Evolutionary conservation across 2,888 invertebrate species (phyloP), one percentile per base, ranked within the genome.

Genomic region (Eilema caniola): DNA sequence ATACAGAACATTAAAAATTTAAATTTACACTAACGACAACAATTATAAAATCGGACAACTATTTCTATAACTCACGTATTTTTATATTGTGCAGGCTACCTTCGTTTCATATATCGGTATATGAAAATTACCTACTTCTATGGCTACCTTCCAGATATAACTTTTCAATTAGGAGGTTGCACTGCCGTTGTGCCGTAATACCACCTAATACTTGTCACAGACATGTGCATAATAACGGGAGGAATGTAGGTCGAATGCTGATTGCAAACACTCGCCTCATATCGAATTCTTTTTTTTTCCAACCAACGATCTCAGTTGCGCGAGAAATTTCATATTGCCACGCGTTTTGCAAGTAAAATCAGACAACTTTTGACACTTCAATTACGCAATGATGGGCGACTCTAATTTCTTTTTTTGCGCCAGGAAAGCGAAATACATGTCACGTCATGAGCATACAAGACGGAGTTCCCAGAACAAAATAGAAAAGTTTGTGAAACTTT

Each of bases 291-390:
- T 91, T 93, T 95, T n/a, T 95, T 94, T 94, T 90, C 89, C 90
- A 83, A 84, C 87, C 85, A 90, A 86, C 94, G 91, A 92, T 92
- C 88, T 89, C 92, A 90, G 87, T 83, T 85, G 89, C 90, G 92
- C 91, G 91, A 93, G 93, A 94, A 92, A 94, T 95, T 95, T 94
- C 93, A 94, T 93, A 94, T 92, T 90, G 90, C 90, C 88, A 90
- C 90, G 90, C 92, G 92, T 89, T 95, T 95, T 95, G 95, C 94
- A 95, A 95, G 95, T 95, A 92, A 95, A 95, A 95, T 95, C 94
- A 94, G 93, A 93, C 90, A 95, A 95, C 94, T 95, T 95, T 95
- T 95, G 95, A 95, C 95, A 95, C 94, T 94, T 93, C 95, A 95
- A 95, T 95, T 95, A 95, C 93, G 91, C 84, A 89, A 91, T 93